These are phyloP conservation scores for Enteromius thamalakanensis DNA, from an alignment of 2,797 vertebrate genomes.

Conservation along the genomic window DNA sequence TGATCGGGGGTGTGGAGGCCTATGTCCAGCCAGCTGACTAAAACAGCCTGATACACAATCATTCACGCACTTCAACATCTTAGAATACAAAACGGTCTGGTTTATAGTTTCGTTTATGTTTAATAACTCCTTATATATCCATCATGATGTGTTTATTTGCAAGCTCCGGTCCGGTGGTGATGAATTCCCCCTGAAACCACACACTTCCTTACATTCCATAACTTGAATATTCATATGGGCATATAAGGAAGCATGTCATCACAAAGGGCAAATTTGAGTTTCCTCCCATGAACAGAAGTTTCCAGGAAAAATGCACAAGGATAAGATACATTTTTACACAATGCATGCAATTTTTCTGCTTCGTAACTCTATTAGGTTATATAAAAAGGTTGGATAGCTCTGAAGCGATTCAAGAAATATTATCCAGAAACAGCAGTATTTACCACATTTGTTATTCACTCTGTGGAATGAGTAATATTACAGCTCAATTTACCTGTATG, in stretches of 20 bases:
- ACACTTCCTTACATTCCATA: conserved; percentile 99
- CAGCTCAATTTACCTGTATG: conserved; percentile 31
- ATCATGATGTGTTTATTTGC: neutral
- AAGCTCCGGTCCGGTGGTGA: conserved; percentile 51
- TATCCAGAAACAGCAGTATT: neutral
- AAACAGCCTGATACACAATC: conserved; percentile 33
- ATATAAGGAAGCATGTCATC: conserved; percentile 99
- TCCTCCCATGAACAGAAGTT: conserved; percentile 45
- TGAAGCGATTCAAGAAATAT: neutral
- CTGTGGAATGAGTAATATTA: neutral
- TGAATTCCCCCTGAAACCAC: conserved; percentile 87
- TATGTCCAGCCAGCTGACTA: conserved; percentile 34
- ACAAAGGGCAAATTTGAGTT: conserved; percentile 78
- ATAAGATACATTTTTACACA: neutral
- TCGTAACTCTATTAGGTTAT: neutral
- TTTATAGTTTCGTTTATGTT: neutral
- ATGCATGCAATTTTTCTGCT: neutral
- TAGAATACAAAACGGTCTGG: neutral
- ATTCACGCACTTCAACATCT: conserved; percentile 2
- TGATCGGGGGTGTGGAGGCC: too few relatives aligned
- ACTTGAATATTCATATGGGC: conserved; percentile 92
- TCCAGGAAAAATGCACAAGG: neutral
- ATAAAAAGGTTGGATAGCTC: neutral
- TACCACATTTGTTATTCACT: neutral
- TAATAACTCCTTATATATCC: neutral